Conservation (phyloP, 2,888 invertebrate genomes). For the Drosophila meridiana region DNA sequence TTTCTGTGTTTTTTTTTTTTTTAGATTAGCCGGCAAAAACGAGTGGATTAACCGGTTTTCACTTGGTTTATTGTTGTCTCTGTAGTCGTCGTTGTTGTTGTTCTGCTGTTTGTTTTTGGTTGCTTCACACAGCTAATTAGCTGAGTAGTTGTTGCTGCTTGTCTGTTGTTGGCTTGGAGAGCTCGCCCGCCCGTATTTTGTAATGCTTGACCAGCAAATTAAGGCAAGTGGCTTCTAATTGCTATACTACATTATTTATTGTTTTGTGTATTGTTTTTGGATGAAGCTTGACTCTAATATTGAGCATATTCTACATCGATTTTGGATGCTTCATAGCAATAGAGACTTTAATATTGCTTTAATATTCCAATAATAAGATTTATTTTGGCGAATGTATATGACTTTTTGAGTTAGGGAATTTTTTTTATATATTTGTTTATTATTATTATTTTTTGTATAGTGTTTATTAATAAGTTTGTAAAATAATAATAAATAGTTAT, state of each 20-base stretch:
- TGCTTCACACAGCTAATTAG: slow-evolving; percentile 69
- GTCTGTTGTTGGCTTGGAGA: slow-evolving; percentile 10
- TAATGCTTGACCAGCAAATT: slow-evolving; percentile 63
- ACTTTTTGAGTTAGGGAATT: neutral
- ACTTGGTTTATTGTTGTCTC: slow-evolving; percentile 30
- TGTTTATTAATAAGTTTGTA: too few relatives aligned
- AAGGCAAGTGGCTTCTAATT: slow-evolving; percentile 57
- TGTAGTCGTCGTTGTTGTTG: slow-evolving; percentile 27
- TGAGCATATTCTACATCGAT: neutral
- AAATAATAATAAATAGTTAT: too few relatives aligned
- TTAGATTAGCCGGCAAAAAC: slow-evolving; percentile 61
- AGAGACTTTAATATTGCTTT: neutral
- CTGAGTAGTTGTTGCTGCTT: slow-evolving; percentile 57
- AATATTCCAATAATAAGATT: neutral
- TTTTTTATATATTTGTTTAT: neutral
- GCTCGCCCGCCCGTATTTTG: slow-evolving; percentile 46
- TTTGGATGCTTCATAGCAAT: neutral
- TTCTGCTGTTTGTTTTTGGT: slow-evolving; percentile 36
- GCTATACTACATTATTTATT: slow-evolving; percentile 42
- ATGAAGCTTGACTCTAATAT: neutral
- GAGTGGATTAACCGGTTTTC: slow-evolving; percentile 77
- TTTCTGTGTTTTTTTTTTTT: slow-evolving; percentile 26
- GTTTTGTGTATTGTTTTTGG: neutral
- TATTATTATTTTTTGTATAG: too few relatives aligned
- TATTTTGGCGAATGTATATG: neutral